Conservation (phyloP, 2,797 vertebrate genomes). For the Rhinophrynus dorsalis region DNA sequence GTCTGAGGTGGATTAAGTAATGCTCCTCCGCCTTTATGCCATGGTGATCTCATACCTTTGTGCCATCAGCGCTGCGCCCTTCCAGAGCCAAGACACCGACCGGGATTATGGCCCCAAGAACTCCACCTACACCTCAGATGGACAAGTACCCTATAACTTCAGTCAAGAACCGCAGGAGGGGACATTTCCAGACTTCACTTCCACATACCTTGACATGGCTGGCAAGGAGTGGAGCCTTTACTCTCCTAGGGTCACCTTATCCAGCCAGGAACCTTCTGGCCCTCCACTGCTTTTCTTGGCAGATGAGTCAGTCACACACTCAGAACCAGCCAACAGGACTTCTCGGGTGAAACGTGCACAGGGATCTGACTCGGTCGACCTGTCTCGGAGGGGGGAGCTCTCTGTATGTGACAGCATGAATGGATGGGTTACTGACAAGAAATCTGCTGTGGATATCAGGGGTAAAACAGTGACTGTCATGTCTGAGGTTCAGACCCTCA, state of each 20-base stretch:
- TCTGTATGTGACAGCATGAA: constrained; percentile 81
- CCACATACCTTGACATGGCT: constrained; percentile 7
- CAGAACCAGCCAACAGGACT: constrained; percentile 55
- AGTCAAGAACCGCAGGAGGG: constrained; percentile 40
- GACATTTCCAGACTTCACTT: constrained; percentile 32
- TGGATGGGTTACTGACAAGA: constrained; percentile 79
- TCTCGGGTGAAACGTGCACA: constrained; percentile 55
- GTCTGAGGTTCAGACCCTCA: constrained; percentile 78
- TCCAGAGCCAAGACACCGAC: constrained; percentile 23
- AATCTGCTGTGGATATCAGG: constrained; percentile 70
- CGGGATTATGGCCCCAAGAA: constrained; percentile 48
- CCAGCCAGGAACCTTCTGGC: constrained; percentile 51
- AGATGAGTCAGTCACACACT: constrained; percentile 51
- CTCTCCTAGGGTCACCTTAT: constrained; percentile 63
- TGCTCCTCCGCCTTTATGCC: constrained; percentile 53
- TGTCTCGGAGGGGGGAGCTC: constrained; percentile 68
- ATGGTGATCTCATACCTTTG: constrained; percentile 53
- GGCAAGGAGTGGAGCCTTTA: constrained; percentile 60
- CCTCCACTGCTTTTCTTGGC: constrained; percentile 64
- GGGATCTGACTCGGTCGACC: constrained; percentile 51
- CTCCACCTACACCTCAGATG: constrained; percentile 31
- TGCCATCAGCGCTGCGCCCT: constrained; percentile 50
- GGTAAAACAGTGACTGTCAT: constrained; percentile 76
- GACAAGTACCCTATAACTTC: constrained; percentile 58
- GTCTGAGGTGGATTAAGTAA: constrained; percentile 56